A percentile compares a stretch with the other conserved stretches of the same genome.
Conservation (phyloP, 2,797 vertebrate genomes). For the Vipera latastei region DNA sequence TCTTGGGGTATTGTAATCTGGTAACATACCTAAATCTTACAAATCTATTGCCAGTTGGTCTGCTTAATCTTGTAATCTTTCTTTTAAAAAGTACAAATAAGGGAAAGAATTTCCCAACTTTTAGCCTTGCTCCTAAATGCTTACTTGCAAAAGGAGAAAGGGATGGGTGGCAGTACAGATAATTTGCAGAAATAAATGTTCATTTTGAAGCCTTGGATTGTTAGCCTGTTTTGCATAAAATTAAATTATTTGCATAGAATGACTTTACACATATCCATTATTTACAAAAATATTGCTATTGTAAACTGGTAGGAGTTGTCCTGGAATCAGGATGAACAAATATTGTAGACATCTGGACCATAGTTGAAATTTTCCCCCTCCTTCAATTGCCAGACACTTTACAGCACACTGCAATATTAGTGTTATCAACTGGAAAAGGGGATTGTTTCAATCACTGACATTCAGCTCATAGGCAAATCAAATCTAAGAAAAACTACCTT, state of each 20-base stretch:
- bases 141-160: neutral
- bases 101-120: neutral
- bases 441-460: slow-evolving; percentile 22
- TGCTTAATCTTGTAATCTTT: neutral
- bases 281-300: neutral
- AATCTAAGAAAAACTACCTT: slow-evolving; percentile 26
- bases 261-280: neutral
- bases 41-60: neutral
- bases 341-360: neutral
- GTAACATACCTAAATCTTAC: neutral
- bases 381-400: neutral
- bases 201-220: neutral
- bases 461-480: slow-evolving; percentile 10
- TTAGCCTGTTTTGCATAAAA: neutral
- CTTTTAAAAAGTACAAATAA: neutral
- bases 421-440: neutral
- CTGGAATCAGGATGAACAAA: neutral
- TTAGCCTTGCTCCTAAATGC: neutral
- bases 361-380: neutral
- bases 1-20: neutral
- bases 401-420: neutral
- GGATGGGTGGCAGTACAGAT: neutral
- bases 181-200: neutral
- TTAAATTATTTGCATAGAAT: neutral
- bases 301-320: neutral